Base-by-base conservation (phyloP, 2,797 vertebrate species). In the Vireo griseus region DNA sequence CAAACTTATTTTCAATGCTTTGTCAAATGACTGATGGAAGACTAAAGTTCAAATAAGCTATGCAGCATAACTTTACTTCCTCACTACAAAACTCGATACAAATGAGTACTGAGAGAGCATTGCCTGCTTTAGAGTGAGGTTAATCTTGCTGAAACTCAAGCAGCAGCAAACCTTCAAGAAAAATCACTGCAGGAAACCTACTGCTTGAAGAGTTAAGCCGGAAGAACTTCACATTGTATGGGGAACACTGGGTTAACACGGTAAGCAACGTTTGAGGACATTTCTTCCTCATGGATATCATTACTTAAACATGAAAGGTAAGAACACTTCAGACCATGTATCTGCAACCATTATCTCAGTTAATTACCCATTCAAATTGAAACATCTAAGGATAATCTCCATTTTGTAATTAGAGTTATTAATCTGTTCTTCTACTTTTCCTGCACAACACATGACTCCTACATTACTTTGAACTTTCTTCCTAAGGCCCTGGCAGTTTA, bases 311-410 rank as follows among this genome's bases (percentile, higher is more conserved):
- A 26, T 61, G 68, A 71, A 77, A 61, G 37, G 39, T 71, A 91
- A 83, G 54, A 94, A 68, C 18, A 25, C 22, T 81, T 84, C 44
- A 75, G 74, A 39, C 18, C 12, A 25, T 72, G 35, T 21, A 66
- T 89, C 67, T 74, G n/a, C 54, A 94, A 52, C 35, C 45, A 61
- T 92, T 94, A 92, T 88, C 75, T 92, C 72, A 65, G 40, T 91
- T 91, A 92, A 95, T 80, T 86, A 66, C 10, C 40, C 57, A 39
- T 71, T 54, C 55, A 71, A 67, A 74, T 57, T 19, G 63, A 87
- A 94, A 52, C 7, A 39, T 67, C 85, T 74, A 52, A 63, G 35
- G 40, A 77, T 77, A 74, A 91, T 74, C 39, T 55, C 42, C 4
- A 40, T 82, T 68, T 85, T 57, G 37, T 79, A 83, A 91, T 90